These are phyloP conservation scores for Hyla sarda DNA, from an alignment of 2,113 vertebrate genomes.

Conservation along the genomic window DNA sequence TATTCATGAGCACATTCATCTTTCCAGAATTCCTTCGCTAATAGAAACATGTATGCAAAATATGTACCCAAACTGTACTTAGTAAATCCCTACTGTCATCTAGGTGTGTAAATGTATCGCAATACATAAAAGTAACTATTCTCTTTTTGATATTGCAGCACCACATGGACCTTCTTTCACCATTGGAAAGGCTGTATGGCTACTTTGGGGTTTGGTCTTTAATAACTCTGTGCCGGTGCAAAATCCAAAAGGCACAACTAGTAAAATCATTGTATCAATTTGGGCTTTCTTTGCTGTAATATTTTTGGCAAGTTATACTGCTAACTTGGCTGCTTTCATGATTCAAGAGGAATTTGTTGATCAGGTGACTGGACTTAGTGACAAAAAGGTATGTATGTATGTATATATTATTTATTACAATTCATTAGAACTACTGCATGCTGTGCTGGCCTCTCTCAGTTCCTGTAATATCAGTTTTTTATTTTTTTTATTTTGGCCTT, in stretches of 20 bases:
- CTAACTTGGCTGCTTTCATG: conserved; percentile 98
- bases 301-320: conserved; percentile 97
- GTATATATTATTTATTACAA: not conserved
- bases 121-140: too few relatives aligned
- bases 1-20: not conserved
- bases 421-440: not conserved
- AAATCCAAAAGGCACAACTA: conserved; percentile 96
- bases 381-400: conserved; percentile 87
- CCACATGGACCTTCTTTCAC: conserved; percentile 97
- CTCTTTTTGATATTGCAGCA: conserved; percentile 69
- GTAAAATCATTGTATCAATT: conserved; percentile 98
- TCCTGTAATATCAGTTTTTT: too few relatives aligned
- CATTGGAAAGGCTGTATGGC: conserved; percentile 97
- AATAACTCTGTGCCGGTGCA: conserved; percentile 99
- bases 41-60: too few relatives aligned
- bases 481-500: not conserved
- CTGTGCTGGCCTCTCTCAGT: not conserved
- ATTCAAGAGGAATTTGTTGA: conserved; percentile 99
- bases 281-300: conserved; percentile 99
- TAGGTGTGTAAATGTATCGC: not conserved
- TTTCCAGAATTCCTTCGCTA: not conserved
- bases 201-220: conserved; percentile 98
- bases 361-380: conserved; percentile 96
- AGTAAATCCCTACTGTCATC: not conserved
- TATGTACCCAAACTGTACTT: not conserved